A percentile compares a stretch with the other conserved stretches of the same genome.
Conservation (phyloP, 35 echinoderm and acorn worm genomes). For the Apostichopus parvimensis region DNA sequence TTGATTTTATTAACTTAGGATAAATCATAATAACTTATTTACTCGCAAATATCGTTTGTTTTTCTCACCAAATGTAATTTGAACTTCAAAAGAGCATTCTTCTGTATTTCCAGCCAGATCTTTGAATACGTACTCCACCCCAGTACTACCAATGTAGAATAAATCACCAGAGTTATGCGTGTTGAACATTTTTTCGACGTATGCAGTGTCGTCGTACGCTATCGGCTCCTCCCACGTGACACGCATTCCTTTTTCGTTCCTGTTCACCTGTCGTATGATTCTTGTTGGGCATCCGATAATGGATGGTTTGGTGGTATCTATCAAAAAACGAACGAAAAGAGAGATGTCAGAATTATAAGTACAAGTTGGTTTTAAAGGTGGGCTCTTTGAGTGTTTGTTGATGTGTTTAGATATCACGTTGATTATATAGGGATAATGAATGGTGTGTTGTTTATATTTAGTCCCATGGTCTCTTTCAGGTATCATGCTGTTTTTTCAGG, state of each 20-base stretch:
- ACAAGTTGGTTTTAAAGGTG: no score
- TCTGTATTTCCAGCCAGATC: slow-evolving; percentile 34
- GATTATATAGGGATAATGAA: no score
- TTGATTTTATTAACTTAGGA: not conserved
- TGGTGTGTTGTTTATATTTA: no score
- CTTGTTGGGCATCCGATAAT: slow-evolving; percentile 36
- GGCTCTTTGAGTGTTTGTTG: no score
- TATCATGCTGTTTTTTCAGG: no score
- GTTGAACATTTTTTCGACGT: slow-evolving; percentile 45
- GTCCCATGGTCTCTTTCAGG: no score
- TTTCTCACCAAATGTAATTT: slow-evolving; percentile 47
- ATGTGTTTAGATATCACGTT: no score
- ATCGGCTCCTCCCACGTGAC: slow-evolving; percentile 48
- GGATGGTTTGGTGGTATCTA: slow-evolving; percentile 51
- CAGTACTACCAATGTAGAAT: slow-evolving; percentile 49
- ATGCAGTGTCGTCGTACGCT: slow-evolving; percentile 28
- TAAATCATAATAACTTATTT: not conserved
- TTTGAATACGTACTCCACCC: slow-evolving; percentile 45
- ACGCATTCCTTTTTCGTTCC: slow-evolving; percentile 37
- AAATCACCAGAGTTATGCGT: slow-evolving; percentile 47
- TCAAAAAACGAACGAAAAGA: no score
- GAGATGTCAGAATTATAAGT: no score
- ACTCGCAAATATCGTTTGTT: not conserved
- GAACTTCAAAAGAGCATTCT: slow-evolving; percentile 47
- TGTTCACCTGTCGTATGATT: slow-evolving; percentile 45